Evolutionary conservation across 2,797 vertebrate genomes (phyloP), one percentile per base, ranked within the genome.

Genomic region (Falco concolor): DNA sequence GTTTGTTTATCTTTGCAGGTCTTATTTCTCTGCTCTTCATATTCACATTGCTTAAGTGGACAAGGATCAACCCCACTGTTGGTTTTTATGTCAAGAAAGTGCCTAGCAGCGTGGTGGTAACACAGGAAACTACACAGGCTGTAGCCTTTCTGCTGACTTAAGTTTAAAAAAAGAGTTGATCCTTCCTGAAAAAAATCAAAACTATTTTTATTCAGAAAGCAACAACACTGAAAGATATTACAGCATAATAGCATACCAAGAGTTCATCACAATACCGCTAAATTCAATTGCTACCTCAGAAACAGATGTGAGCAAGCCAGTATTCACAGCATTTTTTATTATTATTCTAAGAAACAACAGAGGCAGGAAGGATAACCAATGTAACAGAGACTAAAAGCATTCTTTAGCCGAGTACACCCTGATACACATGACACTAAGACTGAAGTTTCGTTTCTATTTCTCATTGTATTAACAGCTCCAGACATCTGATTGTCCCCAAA

Each of bases 121-220:
- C n/a, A 87, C 3, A 53, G 8, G 24, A 79, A 84, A 56, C 64
- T 60, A 89, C 75, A 78, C 22, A 63, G 32, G 59, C 60, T 92
- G 73, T 77, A 89, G 85, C 80, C 77, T 95, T 95, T 75, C 82
- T 84, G 44, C 64, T 89, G 69, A 72, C 86, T 97, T 68, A 94
- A 94, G 92, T 95, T 87, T 81, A 97, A 93, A 78, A 84, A 92
- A 90, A 94, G 44, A 94, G 63, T 30, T 95, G 87, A 89, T 88
- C 94, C 72, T 95, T 53, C 52, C 49, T 28, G 65, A 60, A 94
- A 90, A 88, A 82, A 92, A 53, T 22, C 36, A 89, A 92, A 95
- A 88, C 63, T 91, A 76, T 75, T 96, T 87, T 87, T 91, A 64
- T 87, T 92, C 92, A 68, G 88, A 92, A 68, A 45, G 32, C 63